Conservation (phyloP, 23 tunicate species). For the Clavelina lepadiformis region DNA sequence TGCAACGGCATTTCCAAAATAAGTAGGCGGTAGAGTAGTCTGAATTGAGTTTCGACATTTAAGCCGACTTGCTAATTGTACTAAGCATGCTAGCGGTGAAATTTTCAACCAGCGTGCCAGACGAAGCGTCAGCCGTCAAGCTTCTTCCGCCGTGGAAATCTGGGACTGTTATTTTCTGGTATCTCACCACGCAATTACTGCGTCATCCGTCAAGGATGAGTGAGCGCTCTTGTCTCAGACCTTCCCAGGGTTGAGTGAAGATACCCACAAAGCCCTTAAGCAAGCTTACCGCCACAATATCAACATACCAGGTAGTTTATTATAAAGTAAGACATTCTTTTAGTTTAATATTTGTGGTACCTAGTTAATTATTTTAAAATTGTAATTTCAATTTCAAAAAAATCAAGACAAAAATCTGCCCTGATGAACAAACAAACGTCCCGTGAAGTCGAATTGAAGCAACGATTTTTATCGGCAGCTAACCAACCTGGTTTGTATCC, state of each 20-base stretch:
- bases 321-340: neutral
- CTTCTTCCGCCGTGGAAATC: constrained; percentile 21
- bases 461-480: too few relatives aligned
- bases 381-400: neutral
- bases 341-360: neutral
- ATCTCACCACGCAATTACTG: constrained; percentile 24
- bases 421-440: too few relatives aligned
- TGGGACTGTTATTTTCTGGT: constrained; percentile 20
- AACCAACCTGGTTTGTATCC: too few relatives aligned
- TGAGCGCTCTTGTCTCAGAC: constrained; percentile 32
- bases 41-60: constrained; percentile 41
- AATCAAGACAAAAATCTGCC: neutral
- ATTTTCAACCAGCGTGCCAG: constrained; percentile 9
- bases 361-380: neutral
- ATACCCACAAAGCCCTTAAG: constrained; percentile 26
- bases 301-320: neutral
- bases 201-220: constrained; percentile 29
- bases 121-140: constrained; percentile 10
- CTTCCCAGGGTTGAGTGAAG: constrained; percentile 33
- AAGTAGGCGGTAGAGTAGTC: constrained; percentile 29
- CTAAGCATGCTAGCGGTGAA: constrained; percentile 21
- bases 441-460: too few relatives aligned
- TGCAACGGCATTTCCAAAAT: neutral
- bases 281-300: constrained; percentile 28
- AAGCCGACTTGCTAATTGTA: constrained; percentile 45